A percentile compares a stretch with the other conserved stretches of the same genome.
These are phyloP conservation scores for Sycophila texana DNA, from an alignment of 2,888 invertebrate genomes.

Conservation along the genomic window DNA sequence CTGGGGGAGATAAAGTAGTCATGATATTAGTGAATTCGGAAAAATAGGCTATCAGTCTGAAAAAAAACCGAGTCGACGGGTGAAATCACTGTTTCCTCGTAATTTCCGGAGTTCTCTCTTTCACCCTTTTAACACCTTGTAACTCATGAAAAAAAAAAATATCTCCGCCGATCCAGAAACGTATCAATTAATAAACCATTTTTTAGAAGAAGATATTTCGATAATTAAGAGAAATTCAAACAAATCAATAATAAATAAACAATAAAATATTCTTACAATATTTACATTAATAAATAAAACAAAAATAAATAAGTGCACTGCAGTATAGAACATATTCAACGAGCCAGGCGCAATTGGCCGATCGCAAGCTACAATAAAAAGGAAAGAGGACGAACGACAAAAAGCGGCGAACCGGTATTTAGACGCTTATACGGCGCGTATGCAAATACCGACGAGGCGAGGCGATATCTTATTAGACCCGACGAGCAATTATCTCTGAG, in stretches of 20 bases:
- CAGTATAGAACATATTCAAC: conserved; percentile 3
- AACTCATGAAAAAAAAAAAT: too few species aligned
- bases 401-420: too few species aligned
- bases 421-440: background rate
- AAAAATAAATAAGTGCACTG: background rate
- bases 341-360: background rate
- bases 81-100: background rate
- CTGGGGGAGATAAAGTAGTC: conserved; percentile 6
- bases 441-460: background rate
- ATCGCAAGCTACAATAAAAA: background rate
- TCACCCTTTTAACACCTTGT: too few species aligned
- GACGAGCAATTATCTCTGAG: conserved; percentile 24
- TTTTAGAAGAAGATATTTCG: too few species aligned
- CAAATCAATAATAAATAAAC: too few species aligned
- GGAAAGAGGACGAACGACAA: background rate
- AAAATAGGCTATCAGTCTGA: conserved; percentile 4
- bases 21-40: conserved; percentile 13
- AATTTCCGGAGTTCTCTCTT: background rate
- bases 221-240: too few species aligned
- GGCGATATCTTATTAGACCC: conserved; percentile 3
- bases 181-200: too few species aligned
- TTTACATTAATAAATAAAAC: too few species aligned
- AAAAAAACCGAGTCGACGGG: background rate
- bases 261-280: too few species aligned
- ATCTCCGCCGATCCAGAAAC: too few species aligned